Conservation (phyloP, 2,888 invertebrate genomes). For the Pasiphila rectangulata region DNA sequence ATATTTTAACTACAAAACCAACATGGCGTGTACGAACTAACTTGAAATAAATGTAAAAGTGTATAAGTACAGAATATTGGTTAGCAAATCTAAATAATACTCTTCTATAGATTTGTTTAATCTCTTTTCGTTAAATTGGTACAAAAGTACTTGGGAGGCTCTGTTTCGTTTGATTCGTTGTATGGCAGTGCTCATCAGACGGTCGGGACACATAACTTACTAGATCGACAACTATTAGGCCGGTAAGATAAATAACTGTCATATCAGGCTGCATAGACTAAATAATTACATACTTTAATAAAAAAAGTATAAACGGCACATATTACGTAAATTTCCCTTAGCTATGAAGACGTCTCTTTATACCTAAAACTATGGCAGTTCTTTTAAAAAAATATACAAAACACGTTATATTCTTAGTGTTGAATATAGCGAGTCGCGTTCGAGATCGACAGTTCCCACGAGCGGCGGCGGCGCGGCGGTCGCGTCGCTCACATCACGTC, state of each 20-base stretch:
- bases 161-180: constrained; percentile 25
- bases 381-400: constrained; percentile 79
- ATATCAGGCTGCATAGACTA: constrained; percentile 30
- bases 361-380: constrained; percentile 63
- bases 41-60: too few species aligned
- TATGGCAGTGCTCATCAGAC: constrained; percentile 37
- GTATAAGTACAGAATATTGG: neutral
- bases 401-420: constrained; percentile 55
- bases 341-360: constrained; percentile 51
- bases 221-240: constrained; percentile 8
- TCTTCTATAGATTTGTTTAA: neutral
- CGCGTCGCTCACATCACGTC: constrained; percentile 27
- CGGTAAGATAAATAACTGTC: constrained; percentile 16
- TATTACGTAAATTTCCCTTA: constrained; percentile 52
- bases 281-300: constrained; percentile 41
- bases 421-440: constrained; percentile 39
- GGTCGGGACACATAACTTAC: constrained; percentile 25
- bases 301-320: constrained; percentile 57
- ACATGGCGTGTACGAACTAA: too few species aligned
- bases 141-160: constrained; percentile 26
- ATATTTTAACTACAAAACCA: too few species aligned
- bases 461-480: constrained; percentile 51
- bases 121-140: constrained; percentile 1
- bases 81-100: neutral
- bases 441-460: constrained; percentile 29